Evolutionary conservation across 2,888 invertebrate species (phyloP).

Genomic region (Trachelus iudaicus): DNA sequence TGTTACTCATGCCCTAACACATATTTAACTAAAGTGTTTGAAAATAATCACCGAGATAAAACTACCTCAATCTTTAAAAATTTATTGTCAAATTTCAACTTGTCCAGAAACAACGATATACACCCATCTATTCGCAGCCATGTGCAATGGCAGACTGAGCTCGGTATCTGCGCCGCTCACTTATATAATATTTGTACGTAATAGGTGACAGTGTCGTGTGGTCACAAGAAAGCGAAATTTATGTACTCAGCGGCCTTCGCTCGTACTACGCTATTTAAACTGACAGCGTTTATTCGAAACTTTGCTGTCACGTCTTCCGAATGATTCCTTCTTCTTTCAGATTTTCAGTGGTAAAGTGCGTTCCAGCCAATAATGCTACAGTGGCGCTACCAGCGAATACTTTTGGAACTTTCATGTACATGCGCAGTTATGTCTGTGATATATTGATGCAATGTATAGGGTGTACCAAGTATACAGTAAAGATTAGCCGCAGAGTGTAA

Average conservation of each 20-base stretch:
- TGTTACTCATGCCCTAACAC: background rate
- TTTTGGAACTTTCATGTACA: background rate
- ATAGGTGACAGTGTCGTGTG: background rate
- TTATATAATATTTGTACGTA: background rate
- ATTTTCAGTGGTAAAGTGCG: background rate
- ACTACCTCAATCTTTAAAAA: background rate
- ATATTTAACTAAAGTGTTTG: background rate
- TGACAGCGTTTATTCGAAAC: background rate
- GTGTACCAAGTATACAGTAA: background rate
- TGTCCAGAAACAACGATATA: background rate
- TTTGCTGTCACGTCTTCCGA: background rate
- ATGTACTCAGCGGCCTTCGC: background rate
- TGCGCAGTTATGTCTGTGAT: background rate
- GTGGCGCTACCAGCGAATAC: background rate
- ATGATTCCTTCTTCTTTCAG: background rate
- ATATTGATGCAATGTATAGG: background rate
- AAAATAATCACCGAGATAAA: background rate
- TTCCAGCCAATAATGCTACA: background rate
- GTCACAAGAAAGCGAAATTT: background rate
- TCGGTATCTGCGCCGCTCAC: background rate
- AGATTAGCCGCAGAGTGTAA: background rate
- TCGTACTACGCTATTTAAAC: background rate
- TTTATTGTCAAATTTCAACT: background rate
- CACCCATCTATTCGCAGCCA: background rate
- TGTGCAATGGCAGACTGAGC: background rate